A percentile compares a stretch with the other conserved stretches of the same genome.
These are phyloP conservation scores for Cyrtonyx montezumae DNA, from an alignment of 2,113 vertebrate genomes.

Conservation along the genomic window DNA sequence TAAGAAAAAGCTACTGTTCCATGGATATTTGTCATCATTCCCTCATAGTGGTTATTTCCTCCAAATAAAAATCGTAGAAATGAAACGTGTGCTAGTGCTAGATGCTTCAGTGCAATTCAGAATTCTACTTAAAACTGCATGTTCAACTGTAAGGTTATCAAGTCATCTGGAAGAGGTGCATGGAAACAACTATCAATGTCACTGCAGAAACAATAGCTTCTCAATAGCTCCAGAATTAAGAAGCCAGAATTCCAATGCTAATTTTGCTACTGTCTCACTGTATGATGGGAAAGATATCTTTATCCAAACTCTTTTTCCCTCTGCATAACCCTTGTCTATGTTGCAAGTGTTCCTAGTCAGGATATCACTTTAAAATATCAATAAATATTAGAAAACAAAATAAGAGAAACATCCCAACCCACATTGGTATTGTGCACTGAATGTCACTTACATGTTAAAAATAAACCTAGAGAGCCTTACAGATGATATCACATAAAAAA, in stretches of 20 bases:
- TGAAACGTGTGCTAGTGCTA: too few species aligned
- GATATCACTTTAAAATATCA: neutral
- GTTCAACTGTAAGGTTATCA: neutral
- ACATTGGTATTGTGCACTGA: neutral
- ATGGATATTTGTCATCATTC: neutral
- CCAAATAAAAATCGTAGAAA: neutral
- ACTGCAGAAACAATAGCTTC: neutral
- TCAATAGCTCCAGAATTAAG: neutral
- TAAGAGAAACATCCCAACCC: neutral
- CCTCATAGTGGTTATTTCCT: neutral
- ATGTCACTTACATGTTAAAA: neutral
- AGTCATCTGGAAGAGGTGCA: neutral
- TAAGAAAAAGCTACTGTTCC: neutral
- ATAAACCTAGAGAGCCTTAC: neutral
- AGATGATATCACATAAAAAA: neutral
- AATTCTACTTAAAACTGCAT: neutral
- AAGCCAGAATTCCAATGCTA: neutral
- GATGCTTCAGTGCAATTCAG: neutral
- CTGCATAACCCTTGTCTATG: neutral
- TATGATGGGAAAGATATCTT: neutral
- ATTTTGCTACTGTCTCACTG: neutral
- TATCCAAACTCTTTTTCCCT: neutral
- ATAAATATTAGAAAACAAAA: neutral
- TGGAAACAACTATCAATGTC: neutral
- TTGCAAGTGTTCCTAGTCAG: neutral